Evolutionary conservation across 1,140 invertebrate genomes (phyloP), one percentile per base, ranked within the genome.

Genomic region (Orius insidiosus): DNA sequence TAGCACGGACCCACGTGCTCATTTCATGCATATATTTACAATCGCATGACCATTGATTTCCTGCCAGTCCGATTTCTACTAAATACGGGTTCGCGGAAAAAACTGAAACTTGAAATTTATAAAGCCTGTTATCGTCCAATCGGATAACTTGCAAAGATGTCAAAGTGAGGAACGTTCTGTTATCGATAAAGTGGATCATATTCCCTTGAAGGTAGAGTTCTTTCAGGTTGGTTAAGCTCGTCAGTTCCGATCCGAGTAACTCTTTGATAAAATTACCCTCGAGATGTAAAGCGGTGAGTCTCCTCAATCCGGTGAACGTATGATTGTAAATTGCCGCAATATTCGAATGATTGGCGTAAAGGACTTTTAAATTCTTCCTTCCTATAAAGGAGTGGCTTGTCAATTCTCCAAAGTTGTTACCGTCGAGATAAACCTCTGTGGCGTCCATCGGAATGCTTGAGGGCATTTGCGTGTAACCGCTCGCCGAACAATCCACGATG

Each of bases 401-500:
- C 48, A 94, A 68, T 56, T 86, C 79, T 40, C 76, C 75, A 53
- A 94, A 80, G 56, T 85, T 77, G 60, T 90, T 92, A 45, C 87
- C 87, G 60, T 93, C 88, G 46, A 92, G 70, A 63, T 92, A 93
- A 38, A 92, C 73, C 68, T 90, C 85, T 7, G 86, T 90, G 48
- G 86, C 85, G 63, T 94, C 87, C 87, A 93, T 93, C 35, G 88
- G 87, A 56, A 94, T 85, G 44, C 76, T 75, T 34, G 75, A 78
- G 1, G 87, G 87, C 64, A 90, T 80, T 61, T 78, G 70, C 0
- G 73, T 73, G 65, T 85, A 85, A 45, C 75, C 77, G 32, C 75
- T 75, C 32, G 74, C 75, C 0, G 84, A 85, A 65, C 87, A 93
- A 61, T 92, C 86, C 10, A 92, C 87, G 45, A 94, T 84, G 61